Evolutionary conservation across 1,140 invertebrate species (phyloP), one percentile per base, ranked within the genome.

Genomic region (Meloidogyne chitwoodi): DNA sequence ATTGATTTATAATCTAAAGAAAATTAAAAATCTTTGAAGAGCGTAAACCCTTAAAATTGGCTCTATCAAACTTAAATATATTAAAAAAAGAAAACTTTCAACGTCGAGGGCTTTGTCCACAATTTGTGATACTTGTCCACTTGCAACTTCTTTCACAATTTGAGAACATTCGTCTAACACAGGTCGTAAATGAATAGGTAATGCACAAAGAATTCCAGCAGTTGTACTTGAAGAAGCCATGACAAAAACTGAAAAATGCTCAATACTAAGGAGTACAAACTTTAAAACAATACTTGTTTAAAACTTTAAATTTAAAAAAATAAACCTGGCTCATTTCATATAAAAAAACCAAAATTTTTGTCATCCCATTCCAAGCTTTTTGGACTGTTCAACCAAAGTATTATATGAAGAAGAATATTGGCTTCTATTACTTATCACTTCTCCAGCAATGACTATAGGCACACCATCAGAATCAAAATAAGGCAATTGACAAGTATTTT

Each of bases 391-490:
- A 41, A 85, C 29, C 19, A 83, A 72, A 16, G 68, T 29, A 19
- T 67, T 76, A 44, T 74, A 83, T 1, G 81, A 73, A 34, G 69
- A 38, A 22, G 74, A 78, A 44, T 85, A 44, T 38, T 79, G 67
- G 29, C 64, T 48, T 31, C 77, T 70, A 70, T 85, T 85, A 4
- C 81, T 73, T n/a, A 80, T 70, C 26, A 41, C 76, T 27, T 48
- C 44, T 80, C 81, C 81, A 24, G 77, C 83, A 69, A 48, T 76
- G n/a, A 74, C 81, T 26, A 83, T 66, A 6, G 81, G 84, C 19
- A 83, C 81, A 2, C 81, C 81, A 48, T 83, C 84, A n/a, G 72
- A 44, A 56, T 83, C 24, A 81, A 62, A 67, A 83, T 81, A 10
- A 83, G 48, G n/a, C n/a, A 24, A 83, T 80, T 8, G 81, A 83